Percentiles rank a stretch among this genome's conserved stretches.
Evolutionary conservation across 2,113 vertebrate genomes (phyloP).

Genomic region (Rhea americana): DNA sequence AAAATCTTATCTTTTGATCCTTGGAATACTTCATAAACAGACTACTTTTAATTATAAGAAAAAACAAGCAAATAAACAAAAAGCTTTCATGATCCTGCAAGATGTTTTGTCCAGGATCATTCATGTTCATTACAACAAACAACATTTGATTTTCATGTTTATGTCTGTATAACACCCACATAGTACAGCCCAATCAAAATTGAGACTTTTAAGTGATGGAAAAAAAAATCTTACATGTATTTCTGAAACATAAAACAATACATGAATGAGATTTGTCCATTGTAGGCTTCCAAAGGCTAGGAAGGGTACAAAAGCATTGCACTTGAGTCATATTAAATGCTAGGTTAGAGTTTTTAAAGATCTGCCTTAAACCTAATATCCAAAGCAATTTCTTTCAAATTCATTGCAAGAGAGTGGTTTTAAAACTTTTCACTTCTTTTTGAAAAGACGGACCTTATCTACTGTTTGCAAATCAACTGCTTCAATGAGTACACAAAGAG

Average conservation of each 20-base stretch:
- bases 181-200: not conserved
- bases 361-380: not conserved
- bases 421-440: not conserved
- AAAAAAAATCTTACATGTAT: not conserved
- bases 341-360: not conserved
- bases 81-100: not conserved
- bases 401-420: not conserved
- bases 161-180: not conserved
- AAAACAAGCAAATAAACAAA: not conserved
- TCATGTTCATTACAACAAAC: not conserved
- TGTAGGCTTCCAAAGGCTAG: not conserved
- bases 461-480: slow-evolving; percentile 7
- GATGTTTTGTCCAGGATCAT: not conserved
- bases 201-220: not conserved
- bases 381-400: not conserved
- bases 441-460: not conserved
- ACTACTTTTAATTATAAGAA: not conserved
- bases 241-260: not conserved
- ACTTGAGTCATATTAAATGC: not conserved
- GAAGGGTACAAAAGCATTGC: not conserved
- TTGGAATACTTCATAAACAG: not conserved
- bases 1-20: not conserved
- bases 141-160: not conserved
- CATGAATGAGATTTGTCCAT: not conserved
- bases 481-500: not conserved